These are phyloP conservation scores for Schizaphis graminum DNA, from an alignment of 2,888 invertebrate species.

Conservation along the genomic window DNA sequence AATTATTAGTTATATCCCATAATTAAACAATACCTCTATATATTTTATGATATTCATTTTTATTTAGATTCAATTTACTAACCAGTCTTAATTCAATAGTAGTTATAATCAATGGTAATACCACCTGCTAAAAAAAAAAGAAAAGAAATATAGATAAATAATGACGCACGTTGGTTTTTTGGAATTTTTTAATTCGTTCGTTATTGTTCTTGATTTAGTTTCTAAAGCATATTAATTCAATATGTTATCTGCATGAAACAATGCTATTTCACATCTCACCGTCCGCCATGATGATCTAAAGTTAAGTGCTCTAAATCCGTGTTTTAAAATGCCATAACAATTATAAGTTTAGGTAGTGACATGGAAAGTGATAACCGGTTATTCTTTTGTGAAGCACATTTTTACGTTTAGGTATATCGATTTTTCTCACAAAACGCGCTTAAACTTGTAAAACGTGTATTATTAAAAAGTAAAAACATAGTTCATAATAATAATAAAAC, in stretches of 20 bases:
- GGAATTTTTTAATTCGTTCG: neutral
- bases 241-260: neutral
- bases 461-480: conserved; percentile 7
- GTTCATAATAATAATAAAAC: neutral
- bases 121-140: neutral
- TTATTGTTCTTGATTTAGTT: neutral
- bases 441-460: conserved; percentile 57
- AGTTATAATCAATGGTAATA: neutral
- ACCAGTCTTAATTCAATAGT: neutral
- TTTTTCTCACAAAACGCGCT: neutral
- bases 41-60: neutral
- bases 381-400: neutral
- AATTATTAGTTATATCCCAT: neutral
- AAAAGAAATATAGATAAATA: neutral
- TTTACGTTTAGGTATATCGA: neutral
- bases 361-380: conserved; percentile 50
- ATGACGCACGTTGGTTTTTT: neutral
- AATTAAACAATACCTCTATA: neutral
- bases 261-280: neutral
- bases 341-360: neutral
- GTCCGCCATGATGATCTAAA: neutral
- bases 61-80: neutral
- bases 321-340: neutral
- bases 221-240: neutral
- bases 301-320: neutral